Evolutionary conservation across 2,888 invertebrate genomes (phyloP), one percentile per base, ranked within the genome.

Genomic region (Morpho deidamia): DNA sequence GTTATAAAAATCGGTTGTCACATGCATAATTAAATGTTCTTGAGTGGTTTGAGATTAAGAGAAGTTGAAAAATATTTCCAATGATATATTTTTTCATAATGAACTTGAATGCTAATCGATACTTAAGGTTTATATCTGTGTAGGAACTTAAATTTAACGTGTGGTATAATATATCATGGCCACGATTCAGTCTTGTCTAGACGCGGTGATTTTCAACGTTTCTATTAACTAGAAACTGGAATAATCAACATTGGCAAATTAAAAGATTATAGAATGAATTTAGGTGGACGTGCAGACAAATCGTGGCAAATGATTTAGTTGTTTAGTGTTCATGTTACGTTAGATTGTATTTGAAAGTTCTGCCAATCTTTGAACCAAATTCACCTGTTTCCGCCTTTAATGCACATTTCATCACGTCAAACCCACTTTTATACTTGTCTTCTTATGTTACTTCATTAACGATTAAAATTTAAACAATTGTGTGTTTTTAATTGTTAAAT

Each of bases 61-160:
- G 74, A 85, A 83, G 84, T 85, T 86, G 84, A 88, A 81, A 78
- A 86, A 86, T 84, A 87, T 87, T 88, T 88, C 88, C 82, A 83
- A 86, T 86, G 78, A 88, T 89, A 89, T 89, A 89, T 89, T 88
- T 89, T 89, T 89, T 88, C 89, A 89, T 88, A 83, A 85, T 82
- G 78, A 85, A 81, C 86, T 88, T 82, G 84, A 83, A 78, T 82
- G 83, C 83, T 88, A 87, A 83, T 86, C 81, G 78, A 76, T 85
- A 88, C 76, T 88, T 88, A 87, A 84, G 85, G 76, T 85, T 86
- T 86, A 83, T 86, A 87, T 81, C 84, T 88, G 87, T 87, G 86
- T 88, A 88, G 88, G 78, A 77, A 78, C 78, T 84, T 81, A 80
- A 87, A 80, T 72, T 84, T 81, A 85, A 83, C 78, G 86, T 88